Percentiles rank a stretch among this genome's conserved stretches.
Evolutionary conservation across 1,140 invertebrate species (phyloP).

Genomic region (Drosophila santomea): DNA sequence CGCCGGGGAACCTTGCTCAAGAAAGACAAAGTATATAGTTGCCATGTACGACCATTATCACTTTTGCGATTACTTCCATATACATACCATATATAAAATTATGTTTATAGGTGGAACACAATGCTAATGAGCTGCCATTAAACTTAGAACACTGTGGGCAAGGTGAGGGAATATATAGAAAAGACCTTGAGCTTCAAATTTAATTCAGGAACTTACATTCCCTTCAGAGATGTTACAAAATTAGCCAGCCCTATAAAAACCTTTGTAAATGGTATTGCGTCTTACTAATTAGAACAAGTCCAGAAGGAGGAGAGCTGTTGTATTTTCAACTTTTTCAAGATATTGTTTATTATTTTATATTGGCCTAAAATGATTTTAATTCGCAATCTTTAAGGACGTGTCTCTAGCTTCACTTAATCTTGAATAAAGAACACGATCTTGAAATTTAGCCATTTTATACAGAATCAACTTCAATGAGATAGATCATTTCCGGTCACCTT

Average conservation of each 20-base stretch:
- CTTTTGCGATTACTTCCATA: slow-evolving; percentile 5
- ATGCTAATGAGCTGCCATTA: slow-evolving; percentile 37
- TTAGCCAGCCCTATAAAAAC: slow-evolving; percentile 2
- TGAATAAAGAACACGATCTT: slow-evolving; percentile 1
- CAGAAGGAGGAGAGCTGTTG: no score
- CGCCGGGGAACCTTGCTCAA: slow-evolving; percentile 51
- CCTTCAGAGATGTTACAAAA: not conserved
- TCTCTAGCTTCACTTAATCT: not conserved
- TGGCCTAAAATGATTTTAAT: no score
- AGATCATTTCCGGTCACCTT: slow-evolving; percentile 44
- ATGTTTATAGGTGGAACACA: slow-evolving; percentile 15
- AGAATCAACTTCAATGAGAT: slow-evolving; percentile 11
- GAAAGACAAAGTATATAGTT: slow-evolving; percentile 32
- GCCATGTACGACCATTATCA: slow-evolving; percentile 35
- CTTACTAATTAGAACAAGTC: not conserved
- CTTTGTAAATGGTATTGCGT: not conserved
- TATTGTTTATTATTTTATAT: no score
- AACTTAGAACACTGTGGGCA: slow-evolving; percentile 35
- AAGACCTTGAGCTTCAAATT: slow-evolving; percentile 6
- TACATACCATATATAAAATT: slow-evolving; percentile 1
- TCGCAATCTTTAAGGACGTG: not conserved
- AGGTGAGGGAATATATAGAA: slow-evolving; percentile 42
- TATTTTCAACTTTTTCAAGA: no score
- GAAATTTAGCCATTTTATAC: slow-evolving; percentile 23
- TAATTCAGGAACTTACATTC: slow-evolving; percentile 24